Conservation (phyloP, 2,797 vertebrate species). For the Acropternis orthonyx region DNA sequence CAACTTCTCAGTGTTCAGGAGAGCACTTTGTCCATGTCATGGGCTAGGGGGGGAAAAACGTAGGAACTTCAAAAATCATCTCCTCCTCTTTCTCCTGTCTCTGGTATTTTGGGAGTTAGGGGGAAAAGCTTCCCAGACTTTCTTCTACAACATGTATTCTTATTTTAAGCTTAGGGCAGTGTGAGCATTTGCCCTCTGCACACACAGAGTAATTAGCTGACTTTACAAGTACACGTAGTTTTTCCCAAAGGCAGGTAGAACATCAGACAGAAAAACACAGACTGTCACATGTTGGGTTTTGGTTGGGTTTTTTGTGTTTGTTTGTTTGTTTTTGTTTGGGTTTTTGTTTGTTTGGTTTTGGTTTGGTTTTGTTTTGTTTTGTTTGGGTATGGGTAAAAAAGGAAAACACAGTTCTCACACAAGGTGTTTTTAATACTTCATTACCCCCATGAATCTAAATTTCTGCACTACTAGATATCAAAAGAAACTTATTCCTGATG, state of each 20-base stretch:
- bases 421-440: background rate
- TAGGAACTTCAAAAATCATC: background rate
- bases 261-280: background rate
- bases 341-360: background rate
- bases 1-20: background rate
- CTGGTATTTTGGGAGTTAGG: background rate
- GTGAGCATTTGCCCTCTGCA: background rate
- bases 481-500: background rate
- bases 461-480: background rate
- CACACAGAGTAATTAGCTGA: background rate
- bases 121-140: background rate
- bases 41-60: background rate
- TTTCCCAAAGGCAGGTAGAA: background rate
- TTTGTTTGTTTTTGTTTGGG: background rate
- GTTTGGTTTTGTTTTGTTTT: background rate
- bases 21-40: background rate
- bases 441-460: background rate
- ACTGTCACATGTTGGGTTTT: background rate
- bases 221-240: background rate
- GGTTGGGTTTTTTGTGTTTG: background rate
- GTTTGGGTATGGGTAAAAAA: background rate
- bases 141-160: background rate
- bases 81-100: background rate
- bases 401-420: background rate
- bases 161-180: background rate